These are phyloP conservation scores for Trididemnum nubilum DNA, from an alignment of 23 tunicate species.

Conservation along the genomic window DNA sequence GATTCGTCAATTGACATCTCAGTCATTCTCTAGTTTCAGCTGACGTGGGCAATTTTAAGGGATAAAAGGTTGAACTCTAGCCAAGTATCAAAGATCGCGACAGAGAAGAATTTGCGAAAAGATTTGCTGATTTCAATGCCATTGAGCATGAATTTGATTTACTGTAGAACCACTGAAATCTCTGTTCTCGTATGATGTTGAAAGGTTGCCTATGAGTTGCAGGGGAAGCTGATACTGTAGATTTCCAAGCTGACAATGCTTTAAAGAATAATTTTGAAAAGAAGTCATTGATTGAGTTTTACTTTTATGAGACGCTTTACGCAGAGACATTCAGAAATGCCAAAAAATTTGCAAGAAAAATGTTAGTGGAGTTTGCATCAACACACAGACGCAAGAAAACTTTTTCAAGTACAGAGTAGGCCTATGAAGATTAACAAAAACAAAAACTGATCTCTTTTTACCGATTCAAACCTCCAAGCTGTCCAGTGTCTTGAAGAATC, in stretches of 20 bases:
- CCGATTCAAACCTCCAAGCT: no score
- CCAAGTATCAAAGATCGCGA: no score
- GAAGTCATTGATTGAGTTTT: slow-evolving; percentile 29
- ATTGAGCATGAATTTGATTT: slow-evolving; percentile 27
- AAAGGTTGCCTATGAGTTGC: slow-evolving; percentile 16
- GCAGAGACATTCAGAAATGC: slow-evolving; percentile 13
- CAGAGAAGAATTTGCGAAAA: slow-evolving; percentile 24
- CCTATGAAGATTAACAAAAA: no score
- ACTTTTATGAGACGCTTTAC: slow-evolving; percentile 23
- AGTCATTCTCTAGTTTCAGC: no score
- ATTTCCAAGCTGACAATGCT: slow-evolving; percentile 10
- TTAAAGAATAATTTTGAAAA: slow-evolving; percentile 22
- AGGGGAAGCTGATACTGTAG: slow-evolving; percentile 27
- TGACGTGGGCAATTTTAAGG: no score
- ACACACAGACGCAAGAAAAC: slow-evolving; percentile 41
- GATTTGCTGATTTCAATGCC: slow-evolving; percentile 35
- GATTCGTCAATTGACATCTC: no score
- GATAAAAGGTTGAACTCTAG: no score
- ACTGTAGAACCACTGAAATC: slow-evolving; percentile 6
- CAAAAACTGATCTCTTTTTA: no score
- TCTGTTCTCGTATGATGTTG: slow-evolving; percentile 21
- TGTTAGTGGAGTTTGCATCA: slow-evolving; percentile 38
- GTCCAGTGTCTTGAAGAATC: no score
- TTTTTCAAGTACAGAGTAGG: slow-evolving; percentile 19
- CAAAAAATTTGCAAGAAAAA: slow-evolving; percentile 34